Evolutionary conservation across 2,888 invertebrate genomes (phyloP).

Genomic region (Psylliodes chrysocephalus): DNA sequence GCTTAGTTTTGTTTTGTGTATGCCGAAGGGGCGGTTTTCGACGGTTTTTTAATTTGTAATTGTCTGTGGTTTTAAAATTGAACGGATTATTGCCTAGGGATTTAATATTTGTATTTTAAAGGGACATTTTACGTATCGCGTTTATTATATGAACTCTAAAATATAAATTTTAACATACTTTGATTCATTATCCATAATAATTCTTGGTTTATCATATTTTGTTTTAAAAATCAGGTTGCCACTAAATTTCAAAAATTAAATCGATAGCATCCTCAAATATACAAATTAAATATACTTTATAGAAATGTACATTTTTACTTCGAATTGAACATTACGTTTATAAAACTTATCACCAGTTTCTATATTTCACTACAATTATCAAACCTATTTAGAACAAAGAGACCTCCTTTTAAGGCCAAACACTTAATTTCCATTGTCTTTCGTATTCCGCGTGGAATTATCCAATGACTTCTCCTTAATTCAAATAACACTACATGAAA

Average conservation of each 20-base stretch:
- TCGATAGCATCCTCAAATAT: too few species aligned
- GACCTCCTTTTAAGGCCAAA: slow-evolving; percentile 12
- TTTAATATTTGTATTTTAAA: not conserved
- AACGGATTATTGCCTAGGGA: not conserved
- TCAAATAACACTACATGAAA: slow-evolving; percentile 26
- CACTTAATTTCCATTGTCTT: slow-evolving; percentile 27
- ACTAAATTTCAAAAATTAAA: too few species aligned
- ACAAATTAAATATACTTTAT: too few species aligned
- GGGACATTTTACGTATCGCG: not conserved
- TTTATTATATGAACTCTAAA: too few species aligned
- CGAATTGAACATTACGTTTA: too few species aligned
- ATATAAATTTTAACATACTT: too few species aligned
- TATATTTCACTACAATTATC: slow-evolving; percentile 1
- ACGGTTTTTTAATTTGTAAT: slow-evolving; percentile 17
- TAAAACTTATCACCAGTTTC: too few species aligned
- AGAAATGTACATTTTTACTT: too few species aligned
- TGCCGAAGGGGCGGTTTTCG: slow-evolving; percentile 17
- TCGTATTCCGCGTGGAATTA: not conserved
- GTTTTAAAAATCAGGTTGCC: too few species aligned
- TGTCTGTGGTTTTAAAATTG: slow-evolving; percentile 19
- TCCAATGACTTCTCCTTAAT: slow-evolving; percentile 19
- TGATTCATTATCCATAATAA: too few species aligned
- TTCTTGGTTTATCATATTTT: too few species aligned
- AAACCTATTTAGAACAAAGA: slow-evolving; percentile 21
- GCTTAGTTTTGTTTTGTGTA: slow-evolving; percentile 25